These are phyloP conservation scores for Phlogophora meticulosa DNA, from an alignment of 2,888 invertebrate genomes.

Conservation along the genomic window DNA sequence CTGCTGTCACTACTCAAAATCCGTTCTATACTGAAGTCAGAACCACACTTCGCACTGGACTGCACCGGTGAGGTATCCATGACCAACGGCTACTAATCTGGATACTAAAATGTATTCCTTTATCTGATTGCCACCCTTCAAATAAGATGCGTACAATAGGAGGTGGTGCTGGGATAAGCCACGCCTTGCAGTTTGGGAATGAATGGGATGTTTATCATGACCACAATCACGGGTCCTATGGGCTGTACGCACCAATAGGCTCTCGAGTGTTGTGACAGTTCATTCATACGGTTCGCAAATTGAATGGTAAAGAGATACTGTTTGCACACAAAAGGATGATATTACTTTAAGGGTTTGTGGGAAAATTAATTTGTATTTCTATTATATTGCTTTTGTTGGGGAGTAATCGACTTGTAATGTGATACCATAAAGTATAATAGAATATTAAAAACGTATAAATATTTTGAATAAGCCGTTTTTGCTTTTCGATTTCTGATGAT, in stretches of 20 bases:
- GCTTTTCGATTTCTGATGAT: slow-evolving; percentile 16
- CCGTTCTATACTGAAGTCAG: slow-evolving; percentile 92
- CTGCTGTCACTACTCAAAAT: slow-evolving; percentile 89
- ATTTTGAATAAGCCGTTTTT: slow-evolving; percentile 6
- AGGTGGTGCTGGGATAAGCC: slow-evolving; percentile 65
- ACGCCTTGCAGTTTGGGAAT: slow-evolving; percentile 73
- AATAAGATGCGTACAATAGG: slow-evolving; percentile 66
- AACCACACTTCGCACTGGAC: slow-evolving; percentile 80
- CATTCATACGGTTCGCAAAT: slow-evolving; percentile 84
- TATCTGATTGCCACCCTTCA: slow-evolving; percentile 68
- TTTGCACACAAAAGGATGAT: slow-evolving; percentile 88
- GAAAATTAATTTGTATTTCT: slow-evolving; percentile 89
- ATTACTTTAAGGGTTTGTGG: slow-evolving; percentile 90
- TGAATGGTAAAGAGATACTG: slow-evolving; percentile 88
- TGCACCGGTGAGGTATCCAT: slow-evolving; percentile 82
- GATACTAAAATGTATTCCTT: slow-evolving; percentile 48
- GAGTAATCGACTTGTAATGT: slow-evolving; percentile 70
- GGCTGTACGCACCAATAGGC: slow-evolving; percentile 80
- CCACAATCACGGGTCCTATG: slow-evolving; percentile 79
- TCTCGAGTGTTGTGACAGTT: slow-evolving; percentile 86
- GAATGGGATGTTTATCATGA: slow-evolving; percentile 77
- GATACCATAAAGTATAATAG: slow-evolving; percentile 65
- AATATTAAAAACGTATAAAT: slow-evolving; percentile 65
- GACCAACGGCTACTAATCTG: slow-evolving; percentile 56
- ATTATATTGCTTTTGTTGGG: slow-evolving; percentile 75